A percentile compares a stretch with the other conserved stretches of the same genome.
Conservation (phyloP, 2,797 vertebrate genomes). For the Falco cherrug region DNA sequence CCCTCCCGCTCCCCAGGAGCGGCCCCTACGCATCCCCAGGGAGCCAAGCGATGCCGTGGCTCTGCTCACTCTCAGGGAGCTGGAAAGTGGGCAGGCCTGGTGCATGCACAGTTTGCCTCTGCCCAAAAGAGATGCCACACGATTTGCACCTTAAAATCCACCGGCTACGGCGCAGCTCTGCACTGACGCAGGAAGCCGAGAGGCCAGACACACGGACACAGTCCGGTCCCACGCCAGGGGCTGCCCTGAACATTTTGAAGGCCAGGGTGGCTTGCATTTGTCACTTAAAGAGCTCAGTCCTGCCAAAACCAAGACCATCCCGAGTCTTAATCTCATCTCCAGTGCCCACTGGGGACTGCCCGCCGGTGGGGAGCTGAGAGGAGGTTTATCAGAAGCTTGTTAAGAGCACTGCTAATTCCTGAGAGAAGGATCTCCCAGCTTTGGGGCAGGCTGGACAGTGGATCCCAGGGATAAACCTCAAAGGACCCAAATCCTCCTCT, state of each 20-base stretch:
- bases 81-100: accelerated
- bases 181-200: too few relatives aligned
- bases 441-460: too few relatives aligned
- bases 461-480: background rate
- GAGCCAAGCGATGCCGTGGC: background rate
- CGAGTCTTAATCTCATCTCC: accelerated
- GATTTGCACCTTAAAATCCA: background rate
- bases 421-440: background rate
- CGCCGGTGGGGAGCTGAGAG: accelerated
- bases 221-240: background rate
- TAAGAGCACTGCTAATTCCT: background rate
- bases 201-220: background rate
- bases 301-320: accelerated
- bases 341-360: background rate
- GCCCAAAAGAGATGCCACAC: background rate
- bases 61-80: background rate
- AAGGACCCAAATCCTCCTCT: background rate
- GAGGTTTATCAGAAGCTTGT: background rate
- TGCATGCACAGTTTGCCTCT: accelerated
- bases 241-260: background rate
- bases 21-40: accelerated
- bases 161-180: background rate
- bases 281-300: background rate
- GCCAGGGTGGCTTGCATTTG: background rate
- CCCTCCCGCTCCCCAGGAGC: too few relatives aligned